These are phyloP conservation scores for Cephus pulcher DNA, from an alignment of 2,888 invertebrate species.

Conservation along the genomic window DNA sequence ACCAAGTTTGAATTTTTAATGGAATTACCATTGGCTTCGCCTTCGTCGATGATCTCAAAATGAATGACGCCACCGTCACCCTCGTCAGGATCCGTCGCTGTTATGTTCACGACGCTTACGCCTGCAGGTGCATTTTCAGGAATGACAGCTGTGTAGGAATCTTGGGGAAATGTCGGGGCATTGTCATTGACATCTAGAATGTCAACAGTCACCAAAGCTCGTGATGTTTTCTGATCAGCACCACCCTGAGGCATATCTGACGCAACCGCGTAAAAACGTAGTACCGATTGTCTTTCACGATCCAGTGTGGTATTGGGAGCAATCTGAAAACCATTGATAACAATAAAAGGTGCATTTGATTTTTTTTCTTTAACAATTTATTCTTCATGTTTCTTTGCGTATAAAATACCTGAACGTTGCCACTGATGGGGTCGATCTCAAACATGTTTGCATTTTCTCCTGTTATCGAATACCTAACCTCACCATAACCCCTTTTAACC, in stretches of 20 bases:
- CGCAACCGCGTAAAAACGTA: slow-evolving; percentile 79
- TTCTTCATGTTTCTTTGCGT: neutral
- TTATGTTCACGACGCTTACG: slow-evolving; percentile 75
- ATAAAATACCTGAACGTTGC: slow-evolving; percentile 72
- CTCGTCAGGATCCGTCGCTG: slow-evolving; percentile 83
- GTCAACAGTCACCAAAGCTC: slow-evolving; percentile 75
- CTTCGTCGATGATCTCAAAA: slow-evolving; percentile 80
- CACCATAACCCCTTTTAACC: slow-evolving; percentile 73
- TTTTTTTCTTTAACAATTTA: neutral
- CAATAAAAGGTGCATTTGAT: slow-evolving; percentile 64
- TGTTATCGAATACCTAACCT: slow-evolving; percentile 77
- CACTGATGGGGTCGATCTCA: slow-evolving; percentile 76
- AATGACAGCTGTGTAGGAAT: slow-evolving; percentile 78
- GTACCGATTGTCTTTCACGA: slow-evolving; percentile 77
- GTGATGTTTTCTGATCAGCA: slow-evolving; percentile 75
- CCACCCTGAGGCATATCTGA: slow-evolving; percentile 80
- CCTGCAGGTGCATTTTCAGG: slow-evolving; percentile 80
- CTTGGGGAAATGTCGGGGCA: slow-evolving; percentile 75
- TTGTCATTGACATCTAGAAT: slow-evolving; percentile 85
- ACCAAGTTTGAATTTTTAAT: neutral
- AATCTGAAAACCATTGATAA: slow-evolving; percentile 64
- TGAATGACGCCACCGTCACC: slow-evolving; percentile 78
- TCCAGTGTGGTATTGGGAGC: slow-evolving; percentile 77
- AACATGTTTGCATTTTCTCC: slow-evolving; percentile 82
- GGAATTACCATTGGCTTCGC: slow-evolving; percentile 75